Percentiles rank a stretch among this genome's conserved stretches.
These are phyloP conservation scores for Nilaparvata lugens DNA, from an alignment of 1,140 invertebrate genomes.

Conservation along the genomic window DNA sequence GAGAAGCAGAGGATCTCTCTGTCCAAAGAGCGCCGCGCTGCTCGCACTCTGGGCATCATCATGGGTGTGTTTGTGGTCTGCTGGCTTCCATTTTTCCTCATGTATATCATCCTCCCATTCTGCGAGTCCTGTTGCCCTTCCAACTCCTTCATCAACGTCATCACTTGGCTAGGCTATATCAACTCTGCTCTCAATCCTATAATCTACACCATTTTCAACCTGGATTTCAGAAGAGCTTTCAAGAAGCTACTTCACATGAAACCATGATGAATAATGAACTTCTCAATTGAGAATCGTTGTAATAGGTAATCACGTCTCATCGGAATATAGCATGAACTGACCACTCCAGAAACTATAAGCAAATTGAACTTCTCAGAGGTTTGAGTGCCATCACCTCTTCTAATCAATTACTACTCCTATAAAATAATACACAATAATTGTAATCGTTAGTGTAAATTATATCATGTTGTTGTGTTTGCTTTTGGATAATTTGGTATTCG, in stretches of 20 bases:
- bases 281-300: too few relatives aligned
- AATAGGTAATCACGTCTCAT: too few relatives aligned
- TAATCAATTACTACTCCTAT: too few relatives aligned
- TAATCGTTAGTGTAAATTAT: too few relatives aligned
- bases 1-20: constrained; percentile 88
- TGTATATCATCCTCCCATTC: constrained; percentile 87
- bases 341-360: too few relatives aligned
- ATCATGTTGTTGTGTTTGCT: too few relatives aligned
- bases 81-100: constrained; percentile 93
- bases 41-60: constrained; percentile 84
- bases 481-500: too few relatives aligned
- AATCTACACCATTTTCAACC: constrained; percentile 96
- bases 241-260: constrained; percentile 67
- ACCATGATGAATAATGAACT: background rate
- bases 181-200: constrained; percentile 96
- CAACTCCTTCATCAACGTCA: constrained; percentile 72
- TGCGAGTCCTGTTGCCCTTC: constrained; percentile 57
- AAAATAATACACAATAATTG: too few relatives aligned
- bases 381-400: too few relatives aligned
- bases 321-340: too few relatives aligned
- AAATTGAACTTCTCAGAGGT: too few relatives aligned
- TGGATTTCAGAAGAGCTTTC: constrained; percentile 91
- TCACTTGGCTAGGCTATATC: constrained; percentile 95
- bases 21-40: constrained; percentile 84
- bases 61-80: constrained; percentile 94